Percentiles rank a stretch among this genome's conserved stretches.
phyloP scores from a whole-genome alignment of 1,140 invertebrate genomes.

The Ptiloglossa arizonensis region DNA sequence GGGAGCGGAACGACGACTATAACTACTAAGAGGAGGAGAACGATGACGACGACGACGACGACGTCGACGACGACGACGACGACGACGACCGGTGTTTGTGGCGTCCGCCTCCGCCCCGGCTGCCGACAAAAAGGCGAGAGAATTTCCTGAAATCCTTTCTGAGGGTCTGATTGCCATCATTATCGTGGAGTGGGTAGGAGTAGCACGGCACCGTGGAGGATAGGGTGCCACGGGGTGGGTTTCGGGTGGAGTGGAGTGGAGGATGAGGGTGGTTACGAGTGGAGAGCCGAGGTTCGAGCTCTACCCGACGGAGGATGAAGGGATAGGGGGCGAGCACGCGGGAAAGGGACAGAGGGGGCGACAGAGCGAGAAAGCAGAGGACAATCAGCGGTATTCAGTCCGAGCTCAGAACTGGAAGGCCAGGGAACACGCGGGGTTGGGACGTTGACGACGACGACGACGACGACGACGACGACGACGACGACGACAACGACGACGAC shows the following conservation, averaged over 20 bases:
- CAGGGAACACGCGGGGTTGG: slow-evolving; percentile 43
- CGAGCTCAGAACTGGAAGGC: slow-evolving; percentile 70
- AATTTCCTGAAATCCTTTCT: slow-evolving; percentile 83
- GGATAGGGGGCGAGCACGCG: slow-evolving; percentile 14
- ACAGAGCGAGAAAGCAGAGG: slow-evolving; percentile 64
- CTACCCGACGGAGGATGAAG: slow-evolving; percentile 18
- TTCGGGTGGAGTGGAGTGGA: slow-evolving; percentile 53
- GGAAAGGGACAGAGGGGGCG: slow-evolving; percentile 30
- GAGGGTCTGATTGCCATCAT: slow-evolving; percentile 82
- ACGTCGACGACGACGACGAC: slow-evolving; percentile 67
- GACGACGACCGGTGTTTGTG: slow-evolving; percentile 80
- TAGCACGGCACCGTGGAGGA: slow-evolving; percentile 66
- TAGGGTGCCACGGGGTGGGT: slow-evolving; percentile 64
- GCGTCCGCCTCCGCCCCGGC: slow-evolving; percentile 75
- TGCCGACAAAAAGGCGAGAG: slow-evolving; percentile 82
- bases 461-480: slow-evolving; percentile 24
- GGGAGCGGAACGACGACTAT: slow-evolving; percentile 12
- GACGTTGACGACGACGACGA: slow-evolving; percentile 29
- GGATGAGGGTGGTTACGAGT: slow-evolving; percentile 63
- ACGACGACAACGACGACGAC: slow-evolving; percentile 12
- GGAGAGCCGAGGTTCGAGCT: slow-evolving; percentile 49
- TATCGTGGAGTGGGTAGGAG: slow-evolving; percentile 80
- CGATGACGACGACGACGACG: slow-evolving; percentile 71
- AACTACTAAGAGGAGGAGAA: slow-evolving; percentile 56
- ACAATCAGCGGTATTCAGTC: slow-evolving; percentile 80